Percentiles rank a stretch among this genome's conserved stretches.
Evolutionary conservation across 2,797 vertebrate genomes (phyloP).

Genomic region (Oceanodroma leucorhoa): DNA sequence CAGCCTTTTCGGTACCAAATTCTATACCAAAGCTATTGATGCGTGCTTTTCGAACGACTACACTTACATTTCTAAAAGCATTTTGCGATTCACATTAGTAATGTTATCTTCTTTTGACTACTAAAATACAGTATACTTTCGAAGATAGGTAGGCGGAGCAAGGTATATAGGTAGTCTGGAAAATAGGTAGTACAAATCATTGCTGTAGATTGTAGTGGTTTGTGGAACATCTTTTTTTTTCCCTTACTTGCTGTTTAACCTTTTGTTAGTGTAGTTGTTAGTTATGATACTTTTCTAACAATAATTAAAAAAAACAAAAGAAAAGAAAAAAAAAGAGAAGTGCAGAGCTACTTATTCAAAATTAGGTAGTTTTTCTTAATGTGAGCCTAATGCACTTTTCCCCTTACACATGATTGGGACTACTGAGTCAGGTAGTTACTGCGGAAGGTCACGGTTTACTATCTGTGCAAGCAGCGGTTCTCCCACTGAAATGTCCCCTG

Average conservation of each 20-base stretch:
- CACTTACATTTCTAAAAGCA: conserved; percentile 46
- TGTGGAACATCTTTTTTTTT: not conserved
- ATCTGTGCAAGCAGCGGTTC: conserved; percentile 59
- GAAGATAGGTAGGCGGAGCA: conserved; percentile 73
- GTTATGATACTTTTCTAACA: conserved; percentile 24
- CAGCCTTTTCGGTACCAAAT: conserved; percentile 71
- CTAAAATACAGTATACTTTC: conserved; percentile 68
- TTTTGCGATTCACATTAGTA: conserved; percentile 60
- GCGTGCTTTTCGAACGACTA: conserved; percentile 38
- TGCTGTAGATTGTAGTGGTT: conserved; percentile 70
- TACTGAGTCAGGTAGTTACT: conserved; percentile 71
- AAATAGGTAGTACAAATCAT: conserved; percentile 75
- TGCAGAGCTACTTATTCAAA: conserved; percentile 54
- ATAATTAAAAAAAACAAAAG: not conserved
- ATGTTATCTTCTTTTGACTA: conserved; percentile 48
- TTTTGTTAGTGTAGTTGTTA: conserved; percentile 43
- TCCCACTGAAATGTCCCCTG: conserved; percentile 28
- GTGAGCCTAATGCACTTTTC: conserved; percentile 69
- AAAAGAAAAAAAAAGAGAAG: not conserved
- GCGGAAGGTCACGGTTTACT: conserved; percentile 32
- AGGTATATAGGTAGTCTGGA: conserved; percentile 79
- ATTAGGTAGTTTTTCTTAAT: conserved; percentile 78
- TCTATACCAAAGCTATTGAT: conserved; percentile 58
- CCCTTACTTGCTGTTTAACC: not conserved
- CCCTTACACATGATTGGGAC: conserved; percentile 24